These are phyloP conservation scores for Emydoidea blandingii DNA, from an alignment of 2,797 vertebrate genomes.

Conservation along the genomic window DNA sequence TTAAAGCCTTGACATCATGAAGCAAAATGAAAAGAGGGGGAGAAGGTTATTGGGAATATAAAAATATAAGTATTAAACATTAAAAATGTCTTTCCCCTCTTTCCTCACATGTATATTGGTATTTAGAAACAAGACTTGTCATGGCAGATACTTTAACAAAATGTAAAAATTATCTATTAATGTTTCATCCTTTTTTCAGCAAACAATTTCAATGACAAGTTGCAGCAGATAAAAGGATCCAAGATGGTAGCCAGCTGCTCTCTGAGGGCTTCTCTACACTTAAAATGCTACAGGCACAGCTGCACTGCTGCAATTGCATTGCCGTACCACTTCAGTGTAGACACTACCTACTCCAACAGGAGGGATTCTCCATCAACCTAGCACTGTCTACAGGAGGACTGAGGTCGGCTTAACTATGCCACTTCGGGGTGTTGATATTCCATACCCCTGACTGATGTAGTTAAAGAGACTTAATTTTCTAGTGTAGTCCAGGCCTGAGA, in stretches of 20 bases:
- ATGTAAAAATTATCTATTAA: conserved; percentile 70
- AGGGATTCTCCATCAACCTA: not conserved
- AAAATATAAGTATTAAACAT: not conserved
- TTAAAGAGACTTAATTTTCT: not conserved
- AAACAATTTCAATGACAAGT: conserved; percentile 72
- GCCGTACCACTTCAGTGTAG: not conserved
- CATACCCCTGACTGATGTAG: not conserved
- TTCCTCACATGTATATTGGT: not conserved
- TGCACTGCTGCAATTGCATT: not conserved
- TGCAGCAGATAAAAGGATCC: conserved; percentile 64
- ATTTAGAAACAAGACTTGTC: conserved; percentile 51
- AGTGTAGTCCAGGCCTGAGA: not conserved
- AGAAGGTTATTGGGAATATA: not conserved
- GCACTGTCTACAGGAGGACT: not conserved
- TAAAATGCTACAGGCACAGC: not conserved
- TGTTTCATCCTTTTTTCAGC: conserved; percentile 77
- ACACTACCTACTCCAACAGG: not conserved
- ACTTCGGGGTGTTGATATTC: no score
- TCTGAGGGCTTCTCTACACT: not conserved
- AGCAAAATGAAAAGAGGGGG: not conserved
- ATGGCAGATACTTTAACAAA: conserved; percentile 66
- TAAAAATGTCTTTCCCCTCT: not conserved
- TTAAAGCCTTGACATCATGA: not conserved
- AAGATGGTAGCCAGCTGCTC: conserved; percentile 71
- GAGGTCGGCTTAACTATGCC: not conserved